Percentiles rank a stretch among this genome's conserved stretches.
These are phyloP conservation scores for Sminthopsis crassicaudata DNA, from an alignment of 2,113 vertebrate genomes.

Conservation along the genomic window DNA sequence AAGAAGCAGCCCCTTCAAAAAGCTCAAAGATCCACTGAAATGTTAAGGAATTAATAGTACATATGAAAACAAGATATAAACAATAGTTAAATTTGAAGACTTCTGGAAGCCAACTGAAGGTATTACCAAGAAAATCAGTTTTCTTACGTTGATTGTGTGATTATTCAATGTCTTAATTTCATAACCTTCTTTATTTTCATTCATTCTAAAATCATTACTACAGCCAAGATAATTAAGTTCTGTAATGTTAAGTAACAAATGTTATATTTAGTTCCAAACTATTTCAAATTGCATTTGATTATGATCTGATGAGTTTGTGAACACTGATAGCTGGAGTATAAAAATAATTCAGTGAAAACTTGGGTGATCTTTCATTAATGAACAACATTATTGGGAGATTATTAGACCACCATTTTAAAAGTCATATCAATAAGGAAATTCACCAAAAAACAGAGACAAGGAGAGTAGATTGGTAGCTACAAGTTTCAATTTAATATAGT, in stretches of 20 bases:
- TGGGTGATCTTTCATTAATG: background rate
- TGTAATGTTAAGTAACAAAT: conserved; percentile 18
- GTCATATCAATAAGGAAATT: background rate
- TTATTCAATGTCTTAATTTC: background rate
- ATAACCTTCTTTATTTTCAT: background rate
- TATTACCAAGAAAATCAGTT: background rate
- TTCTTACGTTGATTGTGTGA: background rate
- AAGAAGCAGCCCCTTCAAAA: background rate
- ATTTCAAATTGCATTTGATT: conserved; percentile 15
- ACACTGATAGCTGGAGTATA: background rate
- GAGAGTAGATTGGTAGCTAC: background rate
- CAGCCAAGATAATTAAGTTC: background rate
- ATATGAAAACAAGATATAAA: background rate
- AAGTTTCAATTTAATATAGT: background rate
- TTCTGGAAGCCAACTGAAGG: background rate
- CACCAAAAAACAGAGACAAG: background rate
- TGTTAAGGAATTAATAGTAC: background rate
- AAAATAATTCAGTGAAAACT: conserved; percentile 23
- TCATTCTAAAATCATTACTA: background rate
- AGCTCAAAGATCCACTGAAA: background rate
- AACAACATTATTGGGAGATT: conserved; percentile 12
- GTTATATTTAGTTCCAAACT: conserved; percentile 7
- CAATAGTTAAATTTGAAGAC: background rate
- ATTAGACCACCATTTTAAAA: background rate
- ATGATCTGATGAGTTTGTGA: background rate